Percentiles rank a stretch among this genome's conserved stretches.
phyloP scores from a whole-genome alignment of 1,140 invertebrate species.

The Bombus breviceps region DNA sequence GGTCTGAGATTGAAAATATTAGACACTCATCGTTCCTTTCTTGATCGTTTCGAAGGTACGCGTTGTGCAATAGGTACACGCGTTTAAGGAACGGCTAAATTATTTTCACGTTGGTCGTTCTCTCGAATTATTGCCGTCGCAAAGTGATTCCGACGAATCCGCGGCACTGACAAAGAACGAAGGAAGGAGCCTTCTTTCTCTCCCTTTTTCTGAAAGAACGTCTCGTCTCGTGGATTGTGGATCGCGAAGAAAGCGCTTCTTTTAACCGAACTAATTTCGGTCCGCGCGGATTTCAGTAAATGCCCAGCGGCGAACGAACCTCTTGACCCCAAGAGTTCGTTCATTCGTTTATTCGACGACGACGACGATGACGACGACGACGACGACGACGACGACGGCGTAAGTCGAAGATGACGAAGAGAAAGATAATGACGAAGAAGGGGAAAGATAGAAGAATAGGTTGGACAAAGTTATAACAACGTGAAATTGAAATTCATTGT shows the following conservation, averaged over 20 bases:
- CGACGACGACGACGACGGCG: neutral
- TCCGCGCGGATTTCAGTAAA: constrained; percentile 38
- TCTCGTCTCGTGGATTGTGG: neutral
- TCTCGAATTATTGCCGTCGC: no score
- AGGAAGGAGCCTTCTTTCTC: neutral
- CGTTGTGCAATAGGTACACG: no score
- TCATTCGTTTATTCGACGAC: neutral
- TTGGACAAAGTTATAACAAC: neutral
- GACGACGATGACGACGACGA: neutral
- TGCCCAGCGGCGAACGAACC: neutral
- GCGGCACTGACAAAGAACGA: neutral
- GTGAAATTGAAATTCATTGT: constrained; percentile 39
- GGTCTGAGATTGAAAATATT: neutral
- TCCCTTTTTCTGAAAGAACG: neutral
- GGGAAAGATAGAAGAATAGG: neutral
- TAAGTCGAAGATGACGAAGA: neutral
- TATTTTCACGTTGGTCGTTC: constrained; percentile 5
- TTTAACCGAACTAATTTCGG: constrained; percentile 48
- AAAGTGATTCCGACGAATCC: neutral
- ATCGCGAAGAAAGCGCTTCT: constrained; percentile 19
- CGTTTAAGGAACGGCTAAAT: neutral
- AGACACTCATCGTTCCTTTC: no score
- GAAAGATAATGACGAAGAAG: neutral
- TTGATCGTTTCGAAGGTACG: no score
- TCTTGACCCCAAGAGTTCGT: neutral